These are phyloP conservation scores for Pseudorectes ferrugineus DNA, from an alignment of 2,113 vertebrate species.

Conservation along the genomic window DNA sequence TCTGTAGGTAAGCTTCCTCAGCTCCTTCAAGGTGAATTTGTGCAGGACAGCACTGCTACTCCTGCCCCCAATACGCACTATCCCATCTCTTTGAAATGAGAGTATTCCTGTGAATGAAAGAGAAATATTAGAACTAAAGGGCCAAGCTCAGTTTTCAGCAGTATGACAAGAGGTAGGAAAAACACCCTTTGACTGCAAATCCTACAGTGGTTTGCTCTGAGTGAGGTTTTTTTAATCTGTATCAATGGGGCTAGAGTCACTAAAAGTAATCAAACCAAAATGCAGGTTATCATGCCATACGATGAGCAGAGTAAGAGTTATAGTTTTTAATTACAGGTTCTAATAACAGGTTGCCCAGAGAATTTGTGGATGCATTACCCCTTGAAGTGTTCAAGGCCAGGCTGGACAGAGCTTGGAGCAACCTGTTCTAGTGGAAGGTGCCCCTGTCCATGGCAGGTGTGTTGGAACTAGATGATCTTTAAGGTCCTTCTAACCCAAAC, in stretches of 20 bases:
- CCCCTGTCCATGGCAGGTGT: not conserved
- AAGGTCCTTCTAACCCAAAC: not conserved
- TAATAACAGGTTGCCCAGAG: not conserved
- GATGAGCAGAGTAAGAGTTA: not conserved
- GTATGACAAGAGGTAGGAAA: not conserved
- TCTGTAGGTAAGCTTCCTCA: slow-evolving; percentile 65
- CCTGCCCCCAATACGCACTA: slow-evolving; percentile 89
- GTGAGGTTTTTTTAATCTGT: not conserved
- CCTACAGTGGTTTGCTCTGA: not conserved
- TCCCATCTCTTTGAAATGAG: slow-evolving; percentile 73
- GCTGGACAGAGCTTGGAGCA: not conserved
- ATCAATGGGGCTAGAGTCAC: not conserved
- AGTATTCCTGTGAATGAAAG: slow-evolving; percentile 78
- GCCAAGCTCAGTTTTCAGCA: not conserved
- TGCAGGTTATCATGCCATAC: not conserved
- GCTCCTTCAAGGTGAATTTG: slow-evolving; percentile 79
- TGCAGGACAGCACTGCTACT: slow-evolving; percentile 86
- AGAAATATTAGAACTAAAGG: not conserved
- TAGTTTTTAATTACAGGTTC: not conserved
- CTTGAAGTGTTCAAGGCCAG: not conserved
- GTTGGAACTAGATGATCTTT: not conserved
- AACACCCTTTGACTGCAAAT: not conserved
- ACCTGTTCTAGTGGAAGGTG: not conserved
- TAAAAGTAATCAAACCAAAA: not conserved
- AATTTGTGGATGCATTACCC: not conserved